Percentiles rank a stretch among this genome's conserved stretches.
Evolutionary conservation across 1,140 invertebrate species (phyloP).

Genomic region (Mizuhopecten yessoensis): DNA sequence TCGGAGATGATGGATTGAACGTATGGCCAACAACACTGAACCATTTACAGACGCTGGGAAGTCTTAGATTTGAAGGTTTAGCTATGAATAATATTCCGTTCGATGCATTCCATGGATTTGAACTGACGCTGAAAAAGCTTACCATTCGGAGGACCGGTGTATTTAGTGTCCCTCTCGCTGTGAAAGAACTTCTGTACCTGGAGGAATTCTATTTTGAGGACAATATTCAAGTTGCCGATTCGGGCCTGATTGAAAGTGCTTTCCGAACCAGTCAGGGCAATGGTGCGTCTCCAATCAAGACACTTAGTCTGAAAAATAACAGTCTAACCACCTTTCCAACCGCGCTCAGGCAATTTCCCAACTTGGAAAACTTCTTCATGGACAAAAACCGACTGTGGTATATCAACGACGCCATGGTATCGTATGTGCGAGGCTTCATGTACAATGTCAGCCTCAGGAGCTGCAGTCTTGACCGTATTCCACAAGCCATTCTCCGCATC

Average conservation of each 20-base stretch:
- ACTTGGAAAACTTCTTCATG: neutral
- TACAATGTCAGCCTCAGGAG: neutral
- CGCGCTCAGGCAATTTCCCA: neutral
- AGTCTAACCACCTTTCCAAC: neutral
- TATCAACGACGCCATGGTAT: neutral
- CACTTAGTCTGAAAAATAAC: neutral
- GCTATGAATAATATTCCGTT: neutral
- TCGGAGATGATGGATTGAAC: neutral
- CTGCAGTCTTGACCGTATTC: neutral
- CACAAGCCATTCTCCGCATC: constrained; percentile 19
- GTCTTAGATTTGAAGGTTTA: neutral
- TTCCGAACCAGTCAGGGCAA: neutral
- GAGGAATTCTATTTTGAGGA: neutral
- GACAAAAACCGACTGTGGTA: neutral
- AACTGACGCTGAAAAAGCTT: neutral
- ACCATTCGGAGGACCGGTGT: neutral
- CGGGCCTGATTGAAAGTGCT: neutral
- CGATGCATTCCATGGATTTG: constrained; percentile 22
- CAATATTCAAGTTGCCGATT: neutral
- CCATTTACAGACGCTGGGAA: neutral
- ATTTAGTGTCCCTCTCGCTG: neutral
- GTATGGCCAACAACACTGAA: neutral
- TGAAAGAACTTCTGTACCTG: neutral
- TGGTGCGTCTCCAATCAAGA: neutral
- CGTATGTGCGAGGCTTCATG: neutral